Conservation (phyloP, 2,797 vertebrate species). For the Mycteria americana region DNA sequence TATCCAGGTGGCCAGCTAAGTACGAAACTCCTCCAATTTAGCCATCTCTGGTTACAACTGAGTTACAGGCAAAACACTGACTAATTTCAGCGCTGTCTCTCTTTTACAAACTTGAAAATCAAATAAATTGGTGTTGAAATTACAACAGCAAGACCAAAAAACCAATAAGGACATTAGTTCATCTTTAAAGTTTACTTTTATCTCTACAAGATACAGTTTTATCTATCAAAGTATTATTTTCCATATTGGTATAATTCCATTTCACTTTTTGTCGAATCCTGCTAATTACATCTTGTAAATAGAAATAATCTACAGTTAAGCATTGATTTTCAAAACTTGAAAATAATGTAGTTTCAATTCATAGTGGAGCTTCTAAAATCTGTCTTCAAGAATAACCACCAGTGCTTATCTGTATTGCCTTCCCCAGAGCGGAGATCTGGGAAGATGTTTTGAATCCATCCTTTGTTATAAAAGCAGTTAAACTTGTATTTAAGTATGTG, state of each 20-base stretch:
- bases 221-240: slow-evolving; percentile 24
- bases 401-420: neutral
- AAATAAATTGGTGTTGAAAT: neutral
- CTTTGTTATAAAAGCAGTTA: neutral
- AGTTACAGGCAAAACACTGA: neutral
- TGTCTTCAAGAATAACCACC: neutral
- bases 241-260: neutral
- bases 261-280: slow-evolving; percentile 28
- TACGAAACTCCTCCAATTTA: neutral
- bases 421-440: neutral
- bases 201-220: slow-evolving; percentile 11
- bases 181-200: neutral
- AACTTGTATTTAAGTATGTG: neutral
- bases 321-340: slow-evolving; percentile 2
- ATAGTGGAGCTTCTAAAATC: neutral
- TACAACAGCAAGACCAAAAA: neutral
- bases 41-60: neutral
- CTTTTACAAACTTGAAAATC: neutral
- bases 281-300: slow-evolving; percentile 34
- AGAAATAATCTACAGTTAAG: slow-evolving; percentile 32
- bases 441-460: neutral
- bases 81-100: neutral
- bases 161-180: neutral
- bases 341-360: slow-evolving; percentile 6
- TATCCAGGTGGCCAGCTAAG: neutral